These are phyloP conservation scores for Dromiciops gliroides DNA, from an alignment of 2,113 vertebrate species.

Conservation along the genomic window DNA sequence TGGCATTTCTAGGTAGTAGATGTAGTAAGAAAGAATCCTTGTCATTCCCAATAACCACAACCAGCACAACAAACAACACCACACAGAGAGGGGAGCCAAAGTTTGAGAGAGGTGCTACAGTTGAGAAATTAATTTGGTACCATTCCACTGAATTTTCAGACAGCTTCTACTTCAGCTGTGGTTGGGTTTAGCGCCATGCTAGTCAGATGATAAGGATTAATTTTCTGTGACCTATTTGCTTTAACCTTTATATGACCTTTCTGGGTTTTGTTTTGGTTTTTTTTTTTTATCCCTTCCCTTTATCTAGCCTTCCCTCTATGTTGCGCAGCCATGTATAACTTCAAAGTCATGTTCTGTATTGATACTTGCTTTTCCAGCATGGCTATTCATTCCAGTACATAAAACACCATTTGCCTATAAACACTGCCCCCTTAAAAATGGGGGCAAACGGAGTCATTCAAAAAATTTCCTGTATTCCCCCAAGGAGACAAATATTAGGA, in stretches of 20 bases:
- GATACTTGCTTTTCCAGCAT: conserved; percentile 77
- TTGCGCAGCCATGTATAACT: conserved; percentile 75
- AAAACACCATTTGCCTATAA: conserved; percentile 78
- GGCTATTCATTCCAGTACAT: conserved; percentile 74
- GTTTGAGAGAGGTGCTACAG: background rate
- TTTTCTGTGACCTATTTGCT: conserved; percentile 85
- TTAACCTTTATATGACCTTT: conserved; percentile 82
- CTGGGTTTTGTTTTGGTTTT: conserved; percentile 32
- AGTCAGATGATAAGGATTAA: conserved; percentile 84
- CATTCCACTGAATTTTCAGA: conserved; percentile 75
- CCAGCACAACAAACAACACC: conserved; percentile 2
- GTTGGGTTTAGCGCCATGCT: conserved; percentile 67
- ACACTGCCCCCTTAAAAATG: conserved; percentile 69
- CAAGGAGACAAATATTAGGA: conserved; percentile 46
- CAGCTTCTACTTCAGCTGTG: conserved; percentile 56
- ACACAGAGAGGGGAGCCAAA: conserved; percentile 39
- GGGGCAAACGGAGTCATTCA: conserved; percentile 65
- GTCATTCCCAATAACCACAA: conserved; percentile 37
- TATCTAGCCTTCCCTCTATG: conserved; percentile 78
- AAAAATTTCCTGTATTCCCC: conserved; percentile 59
- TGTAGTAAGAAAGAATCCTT: conserved; percentile 6
- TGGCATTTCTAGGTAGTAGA: conserved; percentile 51
- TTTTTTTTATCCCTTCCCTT: conserved; percentile 70
- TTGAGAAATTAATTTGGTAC: conserved; percentile 58
- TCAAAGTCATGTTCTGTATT: conserved; percentile 77